phyloP scores from a whole-genome alignment of 1,140 invertebrate species.

The Callitettix versicolor region DNA sequence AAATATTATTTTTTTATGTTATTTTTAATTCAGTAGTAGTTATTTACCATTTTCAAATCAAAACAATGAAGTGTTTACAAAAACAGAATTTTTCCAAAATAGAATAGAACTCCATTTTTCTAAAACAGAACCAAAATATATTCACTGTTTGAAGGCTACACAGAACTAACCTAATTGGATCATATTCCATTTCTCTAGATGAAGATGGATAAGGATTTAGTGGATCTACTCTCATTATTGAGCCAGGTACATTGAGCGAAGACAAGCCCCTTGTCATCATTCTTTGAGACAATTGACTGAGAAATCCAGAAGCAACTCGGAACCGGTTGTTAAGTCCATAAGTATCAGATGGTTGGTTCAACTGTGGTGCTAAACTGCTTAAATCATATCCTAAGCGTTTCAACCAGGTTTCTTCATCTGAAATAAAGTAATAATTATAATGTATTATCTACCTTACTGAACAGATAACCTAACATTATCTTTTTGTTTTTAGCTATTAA shows the following conservation, averaged over 20 bases:
- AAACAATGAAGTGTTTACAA: too few species aligned
- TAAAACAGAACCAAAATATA: too few species aligned
- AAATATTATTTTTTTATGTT: too few species aligned
- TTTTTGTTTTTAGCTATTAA: too few species aligned
- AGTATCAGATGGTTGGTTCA: constrained; percentile 41
- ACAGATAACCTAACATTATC: neutral
- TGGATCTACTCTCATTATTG: constrained; percentile 12
- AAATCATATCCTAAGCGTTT: constrained; percentile 72
- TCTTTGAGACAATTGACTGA: constrained; percentile 62
- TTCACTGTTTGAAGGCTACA: too few species aligned
- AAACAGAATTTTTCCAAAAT: too few species aligned
- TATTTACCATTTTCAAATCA: too few species aligned
- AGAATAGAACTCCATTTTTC: too few species aligned
- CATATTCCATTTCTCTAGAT: too few species aligned
- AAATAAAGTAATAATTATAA: constrained; percentile 26
- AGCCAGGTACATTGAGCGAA: constrained; percentile 12
- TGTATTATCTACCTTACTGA: constrained; percentile 10
- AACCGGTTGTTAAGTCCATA: constrained; percentile 37
- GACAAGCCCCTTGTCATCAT: constrained; percentile 56
- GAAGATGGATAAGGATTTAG: neutral
- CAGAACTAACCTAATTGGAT: too few species aligned
- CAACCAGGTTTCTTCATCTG: constrained; percentile 79
- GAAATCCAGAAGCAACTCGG: constrained; percentile 63
- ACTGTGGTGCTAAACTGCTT: constrained; percentile 75
- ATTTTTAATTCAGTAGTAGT: too few species aligned